Base-by-base conservation (phyloP, 1,140 invertebrate genomes). In the Pseudachorutes palmiensis region DNA sequence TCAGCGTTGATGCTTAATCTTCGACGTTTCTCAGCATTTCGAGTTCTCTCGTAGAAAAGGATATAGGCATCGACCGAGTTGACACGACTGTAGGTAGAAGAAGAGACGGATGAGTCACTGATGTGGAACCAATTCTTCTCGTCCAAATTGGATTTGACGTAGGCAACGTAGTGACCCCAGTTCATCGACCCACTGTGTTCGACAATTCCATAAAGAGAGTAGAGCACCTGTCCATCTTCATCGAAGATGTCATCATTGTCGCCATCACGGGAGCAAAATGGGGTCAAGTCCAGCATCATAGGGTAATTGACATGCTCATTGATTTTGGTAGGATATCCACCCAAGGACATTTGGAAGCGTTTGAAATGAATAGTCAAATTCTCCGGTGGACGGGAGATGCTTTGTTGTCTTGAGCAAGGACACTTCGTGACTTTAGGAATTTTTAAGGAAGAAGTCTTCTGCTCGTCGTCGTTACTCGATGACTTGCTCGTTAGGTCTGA, bases 121-220 rank as follows among this genome's bases (percentile, higher is more conserved):
- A 97, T 86, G 76, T 89, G 88, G 79, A 89, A 98, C 96, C 96
- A 98, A 1, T 83, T 74, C 72, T 84, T 78, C 0, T 82, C 77
- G 16, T 48, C 19, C 48, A 24, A n/a, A n/a, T 19, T 1, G 61
- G 26, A 12, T 36, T 26, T n/a, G 26, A 92, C 90, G 76, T 94
- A 98, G 5, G 94, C 92, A n/a, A 94, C 89, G 76, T 98, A 98
- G 79, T 98, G 96, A 2, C 95, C 96, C 59, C 90, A 88, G 74
- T 88, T 86, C 70, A 97, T 84, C 19, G 86, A 86, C 1, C 96
- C 96, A 66, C 87, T 89, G 76, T 99, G 96, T 76, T 94, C 92
- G 19, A 98, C 94, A 5, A 99, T 85, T 2, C 93, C 95, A 76
- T 96, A 98, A 24, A 98, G 80, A 0, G 90, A 87, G 78, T 98